phyloP scores from a whole-genome alignment of 2,888 invertebrate genomes.

The Synanthedon myopaeformis region DNA sequence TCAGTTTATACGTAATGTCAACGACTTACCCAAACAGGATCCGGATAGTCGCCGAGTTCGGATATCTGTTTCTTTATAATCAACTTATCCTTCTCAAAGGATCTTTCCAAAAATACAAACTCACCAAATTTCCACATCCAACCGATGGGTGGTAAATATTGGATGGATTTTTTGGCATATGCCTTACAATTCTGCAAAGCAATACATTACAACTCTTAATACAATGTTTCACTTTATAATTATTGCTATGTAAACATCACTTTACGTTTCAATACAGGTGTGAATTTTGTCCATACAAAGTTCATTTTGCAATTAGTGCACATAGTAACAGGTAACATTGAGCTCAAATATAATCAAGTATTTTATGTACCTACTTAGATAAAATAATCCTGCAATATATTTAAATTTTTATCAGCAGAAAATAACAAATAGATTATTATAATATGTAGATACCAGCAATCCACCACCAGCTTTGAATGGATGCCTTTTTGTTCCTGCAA shows the following conservation, averaged over 20 bases:
- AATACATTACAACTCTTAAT: background rate
- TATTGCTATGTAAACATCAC: background rate
- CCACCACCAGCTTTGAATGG: no score
- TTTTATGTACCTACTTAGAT: no score
- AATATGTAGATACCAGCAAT: no score
- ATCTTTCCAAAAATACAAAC: slow-evolving; percentile 92
- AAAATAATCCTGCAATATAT: no score
- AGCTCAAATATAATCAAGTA: no score
- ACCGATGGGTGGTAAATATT: slow-evolving; percentile 91
- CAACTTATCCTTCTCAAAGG: slow-evolving; percentile 90
- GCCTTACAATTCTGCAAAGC: slow-evolving; percentile 88
- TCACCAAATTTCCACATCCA: slow-evolving; percentile 98
- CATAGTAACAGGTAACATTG: no score
- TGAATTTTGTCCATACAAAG: background rate
- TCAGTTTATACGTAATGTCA: background rate
- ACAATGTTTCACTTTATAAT: slow-evolving; percentile 5
- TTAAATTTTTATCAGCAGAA: no score
- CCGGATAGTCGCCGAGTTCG: slow-evolving; percentile 88
- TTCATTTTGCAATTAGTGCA: no score
- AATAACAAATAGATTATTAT: no score
- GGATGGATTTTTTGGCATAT: slow-evolving; percentile 92
- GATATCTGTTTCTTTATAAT: slow-evolving; percentile 83
- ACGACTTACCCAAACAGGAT: slow-evolving; percentile 84
- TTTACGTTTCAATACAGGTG: background rate
- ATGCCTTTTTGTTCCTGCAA: no score